Evolutionary conservation across 2,113 vertebrate species (phyloP).

Genomic region (Anseranas semipalmata): DNA sequence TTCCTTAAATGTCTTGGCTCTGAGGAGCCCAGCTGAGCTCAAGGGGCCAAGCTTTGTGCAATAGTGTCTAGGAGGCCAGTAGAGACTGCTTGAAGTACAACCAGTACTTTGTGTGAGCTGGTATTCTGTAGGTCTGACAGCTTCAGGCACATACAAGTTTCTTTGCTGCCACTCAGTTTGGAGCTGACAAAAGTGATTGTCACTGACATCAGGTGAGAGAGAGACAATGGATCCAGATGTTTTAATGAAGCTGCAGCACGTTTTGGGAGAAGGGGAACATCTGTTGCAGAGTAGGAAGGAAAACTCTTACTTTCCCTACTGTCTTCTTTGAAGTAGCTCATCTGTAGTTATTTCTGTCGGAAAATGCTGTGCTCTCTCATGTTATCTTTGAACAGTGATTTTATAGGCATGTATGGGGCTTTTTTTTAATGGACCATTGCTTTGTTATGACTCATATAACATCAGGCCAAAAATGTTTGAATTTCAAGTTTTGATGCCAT

Average conservation of each 20-base stretch:
- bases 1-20: not conserved
- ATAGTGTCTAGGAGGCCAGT: not conserved
- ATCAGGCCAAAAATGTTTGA: not conserved
- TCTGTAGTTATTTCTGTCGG: not conserved
- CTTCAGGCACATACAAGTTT: not conserved
- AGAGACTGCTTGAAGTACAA: rapidly evolving
- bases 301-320: not conserved
- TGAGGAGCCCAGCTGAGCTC: rapidly evolving
- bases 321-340: not conserved
- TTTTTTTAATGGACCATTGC: not conserved
- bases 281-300: not conserved
- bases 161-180: not conserved
- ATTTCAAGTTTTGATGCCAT: not conserved
- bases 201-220: not conserved
- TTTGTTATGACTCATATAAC: not conserved
- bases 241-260: not conserved
- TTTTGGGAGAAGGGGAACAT: not conserved
- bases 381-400: not conserved
- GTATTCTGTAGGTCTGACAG: not conserved
- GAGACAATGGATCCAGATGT: not conserved
- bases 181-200: not conserved
- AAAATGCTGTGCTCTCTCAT: not conserved
- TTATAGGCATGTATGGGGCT: not conserved
- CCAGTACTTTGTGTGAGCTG: not conserved
- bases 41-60: too few relatives aligned